phyloP scores from a whole-genome alignment of 2,797 vertebrate species.

The Tolypeutes matacus region DNA sequence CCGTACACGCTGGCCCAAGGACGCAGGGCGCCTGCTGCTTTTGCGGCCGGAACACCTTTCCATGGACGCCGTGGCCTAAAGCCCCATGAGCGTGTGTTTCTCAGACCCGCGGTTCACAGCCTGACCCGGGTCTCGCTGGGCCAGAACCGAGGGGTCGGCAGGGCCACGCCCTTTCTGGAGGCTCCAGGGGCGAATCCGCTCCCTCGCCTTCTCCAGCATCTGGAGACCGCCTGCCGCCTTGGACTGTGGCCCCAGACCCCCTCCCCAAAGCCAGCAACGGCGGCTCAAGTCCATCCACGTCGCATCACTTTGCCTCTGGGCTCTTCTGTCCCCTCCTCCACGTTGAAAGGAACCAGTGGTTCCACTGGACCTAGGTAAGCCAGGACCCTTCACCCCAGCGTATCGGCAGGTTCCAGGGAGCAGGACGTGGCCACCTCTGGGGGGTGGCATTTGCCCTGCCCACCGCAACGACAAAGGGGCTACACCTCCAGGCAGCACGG shows the following conservation, averaged over 20 bases:
- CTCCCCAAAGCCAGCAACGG: neutral
- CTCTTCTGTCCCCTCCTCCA: neutral
- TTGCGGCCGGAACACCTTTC: rapidly evolving
- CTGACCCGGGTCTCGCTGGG: rapidly evolving
- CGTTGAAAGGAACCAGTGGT: too few relatives aligned
- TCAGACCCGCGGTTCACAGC: rapidly evolving
- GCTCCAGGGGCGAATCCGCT: rapidly evolving
- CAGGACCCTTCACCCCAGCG: neutral
- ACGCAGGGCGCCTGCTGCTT: rapidly evolving
- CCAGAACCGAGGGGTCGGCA: rapidly evolving
- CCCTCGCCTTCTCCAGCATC: neutral
- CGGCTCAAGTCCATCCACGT: rapidly evolving
- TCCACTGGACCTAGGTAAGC: rapidly evolving
- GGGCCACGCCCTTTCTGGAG: neutral
- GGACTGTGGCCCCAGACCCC: neutral
- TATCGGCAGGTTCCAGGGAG: neutral
- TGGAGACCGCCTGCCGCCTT: rapidly evolving
- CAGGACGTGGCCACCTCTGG: neutral
- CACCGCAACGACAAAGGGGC: rapidly evolving
- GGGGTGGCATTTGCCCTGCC: too few relatives aligned
- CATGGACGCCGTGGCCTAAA: rapidly evolving
- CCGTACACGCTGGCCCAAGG: rapidly evolving
- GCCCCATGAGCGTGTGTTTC: rapidly evolving
- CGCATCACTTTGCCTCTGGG: too few relatives aligned
- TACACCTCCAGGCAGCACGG: rapidly evolving